Evolutionary conservation across 2,113 vertebrate species (phyloP), one percentile per base, ranked within the genome.

Genomic region (Pomatostomus ruficeps): DNA sequence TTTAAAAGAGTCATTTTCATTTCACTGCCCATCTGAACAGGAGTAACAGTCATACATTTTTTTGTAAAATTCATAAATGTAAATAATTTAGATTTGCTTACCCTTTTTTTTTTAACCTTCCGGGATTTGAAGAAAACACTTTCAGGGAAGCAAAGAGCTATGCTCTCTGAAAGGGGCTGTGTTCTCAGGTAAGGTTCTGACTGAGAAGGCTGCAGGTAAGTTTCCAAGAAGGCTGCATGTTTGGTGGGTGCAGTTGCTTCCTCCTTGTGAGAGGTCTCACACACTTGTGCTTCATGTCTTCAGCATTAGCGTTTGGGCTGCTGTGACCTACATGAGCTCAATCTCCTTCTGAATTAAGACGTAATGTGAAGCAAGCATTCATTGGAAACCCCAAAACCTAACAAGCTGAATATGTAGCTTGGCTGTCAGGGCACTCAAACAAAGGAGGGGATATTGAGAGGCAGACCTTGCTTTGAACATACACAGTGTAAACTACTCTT

Each of bases 61-160:
- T 52, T 58, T n/a, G 4, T 63, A 19, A 51, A 68, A 65, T 55
- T 33, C 1, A 1, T 58, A 43, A 58, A 22, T 5, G 9, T 49
- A 45, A 65, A 31, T 72, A 75, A 48, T 65, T 71, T 9, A 6
- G 26, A 35, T 90, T 59, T 63, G 9, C 26, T 90, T 65, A 31
- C 33, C 2, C 1, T 5, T 5, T 4, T 8, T 33, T 11, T 6
- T 12, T n/a, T n/a, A 29, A 7, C 1, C 5, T 26, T 8, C 3
- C 14, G 12, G 19, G 29, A 67, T 58, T 2, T 89, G 61, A 31
- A 75, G 36, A 82, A 94, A 91, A 85, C 5, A 51, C 12, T 81
- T 89, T 88, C 40, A 76, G 35, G 35, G 72, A 85, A 93, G 59
- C 14, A 83, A 73, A 83, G 52, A 90, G 12, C 65, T 36, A 66